Evolutionary conservation across 2,113 vertebrate species (phyloP), one percentile per base, ranked within the genome.

Genomic region (Forbesichthys agassizii): DNA sequence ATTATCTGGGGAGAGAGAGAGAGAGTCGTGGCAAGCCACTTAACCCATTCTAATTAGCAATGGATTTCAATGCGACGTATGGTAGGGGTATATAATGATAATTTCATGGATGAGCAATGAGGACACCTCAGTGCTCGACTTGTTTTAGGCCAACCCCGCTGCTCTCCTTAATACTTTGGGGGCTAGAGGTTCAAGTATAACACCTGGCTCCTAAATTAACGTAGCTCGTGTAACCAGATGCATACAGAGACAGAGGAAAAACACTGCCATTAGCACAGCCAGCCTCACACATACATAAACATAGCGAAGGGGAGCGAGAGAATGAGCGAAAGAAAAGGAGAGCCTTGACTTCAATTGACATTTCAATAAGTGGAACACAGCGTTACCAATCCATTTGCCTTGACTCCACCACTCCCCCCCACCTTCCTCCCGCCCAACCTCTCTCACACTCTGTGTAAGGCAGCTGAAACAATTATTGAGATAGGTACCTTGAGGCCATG

Each of bases 401-500:
- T 93, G 94, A 95, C 92, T 94, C 95, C 94, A 86, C 81, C 55
- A 69, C 70, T 70, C 73, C 80, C 68, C 71, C 66, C 33, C 55
- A 16, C 16, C 16, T 16, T 16, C 55, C 55, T 9, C 55, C 27
- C 33, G 36, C 33, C 14, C 59, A 7, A 13, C 46, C 59, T 10
- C 59, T 61, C 76, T 72, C 48, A 3, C 68, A 86, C 83, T 72
- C 74, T 61, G 81, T 80, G 84, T 88, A 86, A 87, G 84, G 87
- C 90, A 87, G 85, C 95, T 92, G 95, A 98, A 98, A 98, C 96
- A 98, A 99, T 99, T 99, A 98, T 95, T 96, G 94, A 96, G 95
- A 98, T 95, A 93, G 93, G 86, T 98, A 99, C 98, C 98, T 99
- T 99, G 93, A 99, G 97, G 96, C 98, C 97, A 95, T 99, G 97